Conservation (phyloP, 2,797 vertebrate species). For the Chelon labrosus region DNA sequence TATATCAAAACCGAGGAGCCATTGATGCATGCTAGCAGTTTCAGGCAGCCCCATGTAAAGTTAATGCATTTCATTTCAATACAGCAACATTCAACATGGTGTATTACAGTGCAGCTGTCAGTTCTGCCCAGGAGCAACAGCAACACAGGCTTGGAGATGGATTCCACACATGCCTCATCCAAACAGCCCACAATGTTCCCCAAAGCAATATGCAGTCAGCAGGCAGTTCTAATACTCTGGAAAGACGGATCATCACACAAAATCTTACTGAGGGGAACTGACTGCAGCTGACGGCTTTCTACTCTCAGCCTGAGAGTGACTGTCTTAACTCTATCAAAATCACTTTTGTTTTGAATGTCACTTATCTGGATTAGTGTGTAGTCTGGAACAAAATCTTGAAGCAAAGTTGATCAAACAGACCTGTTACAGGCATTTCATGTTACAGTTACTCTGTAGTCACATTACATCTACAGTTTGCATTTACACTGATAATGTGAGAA, state of each 20-base stretch:
- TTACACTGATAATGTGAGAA: not conserved
- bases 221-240: constrained; percentile 8
- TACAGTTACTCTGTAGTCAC: not conserved
- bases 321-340: constrained; percentile 2
- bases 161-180: constrained; percentile 40
- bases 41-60: not conserved
- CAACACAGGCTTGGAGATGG: constrained; percentile 16
- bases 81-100: not conserved
- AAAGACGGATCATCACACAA: constrained; percentile 40
- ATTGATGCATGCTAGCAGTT: not conserved
- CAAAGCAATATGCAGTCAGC: constrained; percentile 34
- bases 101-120: constrained; percentile 1
- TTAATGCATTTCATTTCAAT: constrained; percentile 14
- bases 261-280: constrained; percentile 22
- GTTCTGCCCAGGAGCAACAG: constrained; percentile 27
- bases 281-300: constrained; percentile 18
- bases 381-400: not conserved
- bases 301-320: constrained; percentile 7
- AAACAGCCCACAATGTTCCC: constrained; percentile 36
- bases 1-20: not conserved
- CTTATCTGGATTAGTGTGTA: not conserved
- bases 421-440: not conserved
- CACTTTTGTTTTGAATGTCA: constrained; percentile 7
- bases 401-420: not conserved
- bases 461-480: no score